Evolutionary conservation across 2,113 vertebrate species (phyloP).

Genomic region (Megalops atlanticus): DNA sequence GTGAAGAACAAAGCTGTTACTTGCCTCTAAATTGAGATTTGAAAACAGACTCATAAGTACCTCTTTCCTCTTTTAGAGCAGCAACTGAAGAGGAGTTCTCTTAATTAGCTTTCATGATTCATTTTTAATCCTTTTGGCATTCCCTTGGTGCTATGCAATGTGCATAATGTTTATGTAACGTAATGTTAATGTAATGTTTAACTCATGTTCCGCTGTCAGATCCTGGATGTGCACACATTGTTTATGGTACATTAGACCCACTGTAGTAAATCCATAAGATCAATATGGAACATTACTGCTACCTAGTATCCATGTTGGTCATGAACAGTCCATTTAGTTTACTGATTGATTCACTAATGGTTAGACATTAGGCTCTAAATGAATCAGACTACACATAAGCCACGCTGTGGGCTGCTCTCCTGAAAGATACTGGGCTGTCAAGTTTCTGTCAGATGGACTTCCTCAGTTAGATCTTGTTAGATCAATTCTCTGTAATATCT

Average conservation of each 20-base stretch:
- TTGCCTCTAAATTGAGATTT: too few relatives aligned
- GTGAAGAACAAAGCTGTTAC: not conserved
- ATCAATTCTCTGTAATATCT: too few relatives aligned
- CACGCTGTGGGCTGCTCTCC: too few relatives aligned
- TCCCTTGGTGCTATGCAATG: not conserved
- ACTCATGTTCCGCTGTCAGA: too few relatives aligned
- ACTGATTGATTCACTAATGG: too few relatives aligned
- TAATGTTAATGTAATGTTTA: slow-evolving; percentile 20
- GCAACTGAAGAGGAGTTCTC: not conserved
- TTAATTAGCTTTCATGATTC: not conserved
- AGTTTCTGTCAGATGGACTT: too few relatives aligned
- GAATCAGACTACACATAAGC: too few relatives aligned
- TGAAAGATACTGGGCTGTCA: too few relatives aligned
- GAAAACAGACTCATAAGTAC: not conserved
- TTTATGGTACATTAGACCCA: not conserved
- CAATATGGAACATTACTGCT: not conserved
- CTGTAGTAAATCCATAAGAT: not conserved
- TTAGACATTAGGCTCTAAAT: too few relatives aligned
- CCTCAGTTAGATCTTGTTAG: too few relatives aligned
- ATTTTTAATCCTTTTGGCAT: not conserved
- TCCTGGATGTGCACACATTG: not conserved
- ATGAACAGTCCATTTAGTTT: too few relatives aligned
- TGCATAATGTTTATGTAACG: slow-evolving; percentile 10
- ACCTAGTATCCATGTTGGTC: slow-evolving; percentile 9
- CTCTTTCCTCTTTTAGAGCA: not conserved